Base-by-base conservation (phyloP, 2,888 invertebrate species). In the Pammene aurita region DNA sequence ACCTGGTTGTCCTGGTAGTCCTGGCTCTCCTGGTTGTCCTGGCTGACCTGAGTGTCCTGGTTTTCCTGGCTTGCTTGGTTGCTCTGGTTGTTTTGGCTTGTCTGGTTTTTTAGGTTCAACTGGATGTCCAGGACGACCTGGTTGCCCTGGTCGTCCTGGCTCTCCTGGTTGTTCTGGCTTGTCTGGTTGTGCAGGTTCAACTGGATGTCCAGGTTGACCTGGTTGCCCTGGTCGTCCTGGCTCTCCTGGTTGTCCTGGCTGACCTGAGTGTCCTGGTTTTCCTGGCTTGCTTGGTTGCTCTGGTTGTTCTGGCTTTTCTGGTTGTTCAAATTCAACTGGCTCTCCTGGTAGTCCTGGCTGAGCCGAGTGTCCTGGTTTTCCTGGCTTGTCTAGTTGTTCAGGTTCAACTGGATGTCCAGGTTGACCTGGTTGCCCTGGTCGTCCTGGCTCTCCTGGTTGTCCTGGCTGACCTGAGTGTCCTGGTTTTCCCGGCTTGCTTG, bases 141-240 rank as follows among this genome's bases (percentile, higher is more conserved):
- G 52, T 2, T 14, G 26, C 0, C 44, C 63, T 44, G 67, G 60
- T 13, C 16, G n/a, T 5, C 50, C 64, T 41, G 58, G 63, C 0
- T 2, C 42, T 7, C 41, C 54, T 41, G 69, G 71, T 9, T 44
- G 50, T 2, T 34, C 56, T 66, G 68, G 66, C 1, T 26, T 55
- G 11, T 46, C 56, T 57, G 70, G 66, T 16, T 11, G 57, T 9
- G 54, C 64, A 18, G 72, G 70, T 1, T 38, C 52, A 0, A 42
- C 54, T 61, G 72, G 72, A 0, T 34, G 26, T 10, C 35, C 61
- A 54, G 70, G 73, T 11, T 50, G 38, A 5, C 55, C 54, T 55
- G 73, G 72, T 10, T 42, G 6, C 9, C n/a, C 46, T 55, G 65
- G 65, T 26, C 54, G 38, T 0, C 46, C 18, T 16, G 70, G 55